These are phyloP conservation scores for Caenorhabditis plicata DNA, from an alignment of 2,888 invertebrate species.

Conservation along the genomic window DNA sequence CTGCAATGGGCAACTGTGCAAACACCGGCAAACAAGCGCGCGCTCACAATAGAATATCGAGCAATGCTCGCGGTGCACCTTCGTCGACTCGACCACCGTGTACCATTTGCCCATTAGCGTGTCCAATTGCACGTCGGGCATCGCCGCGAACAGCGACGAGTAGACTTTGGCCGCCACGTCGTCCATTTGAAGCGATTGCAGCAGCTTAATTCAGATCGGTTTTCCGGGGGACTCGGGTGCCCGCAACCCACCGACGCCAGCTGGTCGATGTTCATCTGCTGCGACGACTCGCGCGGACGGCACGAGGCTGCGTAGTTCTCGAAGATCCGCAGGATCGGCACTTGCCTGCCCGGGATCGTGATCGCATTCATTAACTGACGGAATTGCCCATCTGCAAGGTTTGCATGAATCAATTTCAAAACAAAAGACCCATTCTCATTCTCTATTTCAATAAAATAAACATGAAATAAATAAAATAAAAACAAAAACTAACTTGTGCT, in stretches of 20 bases:
- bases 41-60: conserved; percentile 54
- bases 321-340: conserved; percentile 55
- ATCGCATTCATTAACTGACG: conserved; percentile 1
- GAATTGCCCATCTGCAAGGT: too few relatives aligned
- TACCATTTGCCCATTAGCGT: conserved; percentile 62
- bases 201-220: conserved; percentile 37
- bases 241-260: conserved; percentile 38
- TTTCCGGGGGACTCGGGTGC: not conserved
- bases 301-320: conserved; percentile 58
- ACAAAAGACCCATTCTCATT: too few relatives aligned
- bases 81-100: conserved; percentile 60
- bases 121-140: conserved; percentile 60
- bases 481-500: too few relatives aligned
- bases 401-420: not conserved
- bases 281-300: conserved; percentile 31
- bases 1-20: conserved; percentile 30
- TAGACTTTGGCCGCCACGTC: conserved; percentile 59
- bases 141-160: conserved; percentile 54
- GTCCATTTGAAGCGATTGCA: conserved; percentile 57
- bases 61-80: conserved; percentile 59
- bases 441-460: not conserved
- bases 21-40: not conserved
- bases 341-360: conserved; percentile 7
- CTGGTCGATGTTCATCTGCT: conserved; percentile 50
- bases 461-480: not conserved